Conservation (phyloP, 2,113 vertebrate species). For the Coturnix japonica region DNA sequence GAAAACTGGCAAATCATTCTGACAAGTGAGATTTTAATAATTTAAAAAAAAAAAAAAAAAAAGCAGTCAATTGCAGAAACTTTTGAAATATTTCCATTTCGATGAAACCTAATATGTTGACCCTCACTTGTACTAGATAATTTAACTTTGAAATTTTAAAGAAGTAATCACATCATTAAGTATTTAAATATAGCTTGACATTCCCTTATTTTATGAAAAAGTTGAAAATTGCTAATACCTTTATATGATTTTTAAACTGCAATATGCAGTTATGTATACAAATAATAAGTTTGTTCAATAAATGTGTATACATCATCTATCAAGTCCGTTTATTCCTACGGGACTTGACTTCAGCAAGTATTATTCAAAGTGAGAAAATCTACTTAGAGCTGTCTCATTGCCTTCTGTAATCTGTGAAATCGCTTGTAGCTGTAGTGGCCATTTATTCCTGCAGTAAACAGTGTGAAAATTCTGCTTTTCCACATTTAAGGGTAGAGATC, state of each 20-base stretch:
- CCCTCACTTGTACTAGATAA: not conserved
- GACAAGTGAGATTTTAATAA: not conserved
- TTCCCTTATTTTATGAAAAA: not conserved
- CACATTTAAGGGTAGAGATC: not conserved
- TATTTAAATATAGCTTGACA: not conserved
- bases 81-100: not conserved
- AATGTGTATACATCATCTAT: not conserved
- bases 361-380: slow-evolving; percentile 52
- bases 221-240: not conserved
- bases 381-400: slow-evolving; percentile 25
- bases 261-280: not conserved
- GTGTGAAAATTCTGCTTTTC: not conserved
- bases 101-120: not conserved
- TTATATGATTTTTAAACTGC: not conserved
- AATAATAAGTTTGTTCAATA: slow-evolving; percentile 21
- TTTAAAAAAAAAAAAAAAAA: not conserved
- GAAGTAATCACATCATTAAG: not conserved
- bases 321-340: slow-evolving; percentile 28
- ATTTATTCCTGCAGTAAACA: not conserved
- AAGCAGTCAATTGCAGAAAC: not conserved
- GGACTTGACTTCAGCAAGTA: slow-evolving; percentile 38
- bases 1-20: not conserved
- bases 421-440: not conserved
- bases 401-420: slow-evolving; percentile 13
- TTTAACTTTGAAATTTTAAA: not conserved